Conservation (phyloP, 1,140 invertebrate genomes). For the Asbolus verrucosus region DNA sequence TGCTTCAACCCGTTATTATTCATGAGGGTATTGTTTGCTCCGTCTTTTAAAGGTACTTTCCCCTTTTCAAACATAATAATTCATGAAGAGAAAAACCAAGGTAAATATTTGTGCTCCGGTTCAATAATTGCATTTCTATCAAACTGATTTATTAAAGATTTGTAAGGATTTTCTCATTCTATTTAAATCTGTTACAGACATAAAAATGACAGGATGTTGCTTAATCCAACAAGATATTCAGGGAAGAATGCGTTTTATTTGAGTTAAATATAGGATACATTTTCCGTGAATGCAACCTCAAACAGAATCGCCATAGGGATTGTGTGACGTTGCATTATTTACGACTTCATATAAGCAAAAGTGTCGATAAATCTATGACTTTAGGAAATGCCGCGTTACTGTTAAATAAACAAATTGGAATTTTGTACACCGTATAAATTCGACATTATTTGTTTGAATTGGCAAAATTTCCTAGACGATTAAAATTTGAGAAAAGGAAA, state of each 20-base stretch:
- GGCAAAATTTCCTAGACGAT: neutral
- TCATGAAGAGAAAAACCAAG: neutral
- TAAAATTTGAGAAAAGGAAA: neutral
- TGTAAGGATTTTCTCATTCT: neutral
- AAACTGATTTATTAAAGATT: neutral
- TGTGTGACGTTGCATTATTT: neutral
- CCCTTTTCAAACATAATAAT: neutral
- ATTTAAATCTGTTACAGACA: neutral
- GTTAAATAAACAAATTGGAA: conserved; percentile 2
- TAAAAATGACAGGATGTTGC: too few species aligned
- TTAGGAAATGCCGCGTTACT: neutral
- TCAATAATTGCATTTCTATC: neutral
- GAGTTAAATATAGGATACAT: neutral
- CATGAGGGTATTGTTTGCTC: conserved; percentile 4
- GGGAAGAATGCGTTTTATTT: neutral
- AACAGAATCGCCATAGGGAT: neutral
- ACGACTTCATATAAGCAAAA: neutral
- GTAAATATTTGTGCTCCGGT: neutral
- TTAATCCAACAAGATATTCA: too few species aligned
- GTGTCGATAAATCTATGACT: neutral
- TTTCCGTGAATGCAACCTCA: neutral
- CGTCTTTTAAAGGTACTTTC: neutral
- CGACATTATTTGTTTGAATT: conserved; percentile 5
- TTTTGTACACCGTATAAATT: neutral
- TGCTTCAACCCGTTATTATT: neutral